phyloP scores from a whole-genome alignment of 2,113 vertebrate genomes.

The Lophura nycthemera region DNA sequence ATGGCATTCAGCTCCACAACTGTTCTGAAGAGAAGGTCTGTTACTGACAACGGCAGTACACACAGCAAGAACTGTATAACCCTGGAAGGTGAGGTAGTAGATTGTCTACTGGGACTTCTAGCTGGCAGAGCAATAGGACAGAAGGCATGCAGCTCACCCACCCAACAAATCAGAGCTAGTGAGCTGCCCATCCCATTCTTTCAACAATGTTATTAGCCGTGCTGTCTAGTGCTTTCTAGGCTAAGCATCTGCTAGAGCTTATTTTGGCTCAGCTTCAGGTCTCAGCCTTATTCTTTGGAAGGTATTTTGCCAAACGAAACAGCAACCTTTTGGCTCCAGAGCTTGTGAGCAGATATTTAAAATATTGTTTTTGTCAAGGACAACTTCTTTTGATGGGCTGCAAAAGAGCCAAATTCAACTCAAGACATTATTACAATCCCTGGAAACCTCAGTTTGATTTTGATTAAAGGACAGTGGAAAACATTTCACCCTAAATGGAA shows the following conservation, averaged over 20 bases:
- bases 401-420: slow-evolving; percentile 52
- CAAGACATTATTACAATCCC: slow-evolving; percentile 49
- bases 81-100: background rate
- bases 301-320: slow-evolving; percentile 64
- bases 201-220: slow-evolving; percentile 16
- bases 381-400: slow-evolving; percentile 55
- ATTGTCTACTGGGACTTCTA: background rate
- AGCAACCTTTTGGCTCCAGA: slow-evolving; percentile 22
- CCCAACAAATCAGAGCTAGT: background rate
- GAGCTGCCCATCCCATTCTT: slow-evolving; percentile 10
- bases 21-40: background rate
- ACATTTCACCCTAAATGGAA: slow-evolving; percentile 7
- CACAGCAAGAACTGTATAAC: background rate
- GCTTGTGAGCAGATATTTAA: slow-evolving; percentile 52
- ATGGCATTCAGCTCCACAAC: background rate
- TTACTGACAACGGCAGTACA: background rate
- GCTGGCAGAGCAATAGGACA: background rate
- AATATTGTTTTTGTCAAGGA: slow-evolving; percentile 62
- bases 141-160: background rate
- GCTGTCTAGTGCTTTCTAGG: slow-evolving; percentile 35
- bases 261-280: slow-evolving; percentile 59
- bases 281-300: slow-evolving; percentile 12
- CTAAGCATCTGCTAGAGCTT: slow-evolving; percentile 59
- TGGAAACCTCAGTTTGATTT: slow-evolving; percentile 44
- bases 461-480: slow-evolving; percentile 49